Conservation (phyloP, 2,888 invertebrate species). For the Trichogramma evanescens region DNA sequence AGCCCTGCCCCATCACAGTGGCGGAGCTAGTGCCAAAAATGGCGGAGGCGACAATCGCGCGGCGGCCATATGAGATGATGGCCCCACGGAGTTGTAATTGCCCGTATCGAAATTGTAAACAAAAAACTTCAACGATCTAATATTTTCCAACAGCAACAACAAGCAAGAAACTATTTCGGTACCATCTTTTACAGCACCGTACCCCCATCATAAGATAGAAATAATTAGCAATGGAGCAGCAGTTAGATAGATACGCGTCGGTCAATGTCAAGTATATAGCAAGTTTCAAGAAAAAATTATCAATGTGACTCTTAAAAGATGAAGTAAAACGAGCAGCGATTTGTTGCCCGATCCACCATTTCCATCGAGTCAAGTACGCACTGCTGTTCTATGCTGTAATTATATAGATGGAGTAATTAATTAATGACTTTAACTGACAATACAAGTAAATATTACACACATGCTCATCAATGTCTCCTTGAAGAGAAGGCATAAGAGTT, state of each 20-base stretch:
- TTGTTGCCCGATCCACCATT: too few species aligned
- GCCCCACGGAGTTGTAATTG: conserved; percentile 18
- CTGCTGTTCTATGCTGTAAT: too few species aligned
- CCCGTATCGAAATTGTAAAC: background rate
- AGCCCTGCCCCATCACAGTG: conserved; percentile 34
- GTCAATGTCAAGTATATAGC: background rate
- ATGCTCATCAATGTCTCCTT: too few species aligned
- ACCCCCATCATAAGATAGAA: background rate
- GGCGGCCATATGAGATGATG: conserved; percentile 41
- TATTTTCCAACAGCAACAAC: background rate
- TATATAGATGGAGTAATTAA: too few species aligned
- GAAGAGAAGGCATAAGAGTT: too few species aligned
- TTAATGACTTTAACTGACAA: too few species aligned
- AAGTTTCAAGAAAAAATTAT: background rate
- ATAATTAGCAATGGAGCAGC: background rate
- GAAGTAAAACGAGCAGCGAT: too few species aligned
- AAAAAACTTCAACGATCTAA: background rate
- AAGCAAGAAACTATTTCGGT: background rate
- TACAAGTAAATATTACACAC: too few species aligned
- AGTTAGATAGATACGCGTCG: background rate
- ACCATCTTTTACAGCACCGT: background rate
- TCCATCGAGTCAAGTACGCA: too few species aligned
- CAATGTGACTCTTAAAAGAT: too few species aligned
- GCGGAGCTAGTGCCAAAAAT: background rate
- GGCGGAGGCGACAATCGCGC: conserved; percentile 38